phyloP scores from a whole-genome alignment of 2,797 vertebrate genomes.

The Premnoplex brunnescens region DNA sequence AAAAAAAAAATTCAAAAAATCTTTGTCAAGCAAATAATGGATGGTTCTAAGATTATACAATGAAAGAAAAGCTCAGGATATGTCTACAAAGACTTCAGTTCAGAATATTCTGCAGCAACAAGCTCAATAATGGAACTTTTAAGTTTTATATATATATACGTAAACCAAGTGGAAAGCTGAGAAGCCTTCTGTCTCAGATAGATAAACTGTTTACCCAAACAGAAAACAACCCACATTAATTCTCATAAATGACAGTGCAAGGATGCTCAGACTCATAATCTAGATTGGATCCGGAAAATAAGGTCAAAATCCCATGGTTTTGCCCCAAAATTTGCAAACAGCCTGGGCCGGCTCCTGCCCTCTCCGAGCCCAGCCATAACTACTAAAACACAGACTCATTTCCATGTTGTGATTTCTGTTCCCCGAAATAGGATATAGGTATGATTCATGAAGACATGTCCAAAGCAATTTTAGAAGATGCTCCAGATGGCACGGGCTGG shows the following conservation, averaged over 20 bases:
- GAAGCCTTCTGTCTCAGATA: slow-evolving; percentile 36
- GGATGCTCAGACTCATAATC: slow-evolving; percentile 11
- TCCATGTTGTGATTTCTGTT: not conserved
- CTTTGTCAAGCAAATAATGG: slow-evolving; percentile 81
- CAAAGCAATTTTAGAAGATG: slow-evolving; percentile 8
- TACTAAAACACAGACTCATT: not conserved
- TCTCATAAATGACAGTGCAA: slow-evolving; percentile 40
- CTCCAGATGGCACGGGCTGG: not conserved
- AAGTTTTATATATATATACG: not conserved
- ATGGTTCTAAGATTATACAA: slow-evolving; percentile 77
- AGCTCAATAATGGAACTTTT: slow-evolving; percentile 69
- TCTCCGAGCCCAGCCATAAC: slow-evolving; percentile 8
- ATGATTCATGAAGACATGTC: slow-evolving; percentile 40
- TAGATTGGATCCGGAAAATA: not conserved
- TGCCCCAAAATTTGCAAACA: slow-evolving; percentile 8
- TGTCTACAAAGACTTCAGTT: slow-evolving; percentile 75
- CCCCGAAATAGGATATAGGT: not conserved
- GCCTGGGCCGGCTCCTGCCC: slow-evolving; percentile 54
- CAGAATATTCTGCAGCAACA: slow-evolving; percentile 65
- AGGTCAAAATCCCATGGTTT: not conserved
- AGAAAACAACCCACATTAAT: slow-evolving; percentile 52
- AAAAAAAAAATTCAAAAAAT: not conserved
- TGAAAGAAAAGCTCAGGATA: slow-evolving; percentile 75
- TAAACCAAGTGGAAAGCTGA: slow-evolving; percentile 53
- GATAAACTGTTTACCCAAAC: slow-evolving; percentile 53